Conservation (phyloP, 2,797 vertebrate genomes). For the Chelon labrosus region DNA sequence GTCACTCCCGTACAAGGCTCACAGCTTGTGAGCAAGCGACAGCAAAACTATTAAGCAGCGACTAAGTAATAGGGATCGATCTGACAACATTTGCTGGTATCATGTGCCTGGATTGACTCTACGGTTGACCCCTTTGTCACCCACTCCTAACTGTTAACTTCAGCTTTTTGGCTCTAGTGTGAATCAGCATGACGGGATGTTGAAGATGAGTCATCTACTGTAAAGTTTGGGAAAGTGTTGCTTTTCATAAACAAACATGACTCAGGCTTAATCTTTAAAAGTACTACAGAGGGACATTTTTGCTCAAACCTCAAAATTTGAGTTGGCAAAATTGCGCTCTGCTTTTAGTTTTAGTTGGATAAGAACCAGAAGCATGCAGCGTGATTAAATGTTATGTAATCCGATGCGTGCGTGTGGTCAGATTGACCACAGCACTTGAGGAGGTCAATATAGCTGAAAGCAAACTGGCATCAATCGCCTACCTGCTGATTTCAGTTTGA, state of each 20-base stretch:
- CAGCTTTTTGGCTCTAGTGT: slow-evolving; percentile 17
- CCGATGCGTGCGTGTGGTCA: neutral
- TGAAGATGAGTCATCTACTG: slow-evolving; percentile 9
- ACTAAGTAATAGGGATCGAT: slow-evolving; percentile 61
- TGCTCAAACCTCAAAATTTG: too few species aligned
- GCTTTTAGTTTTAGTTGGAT: neutral
- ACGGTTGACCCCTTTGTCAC: slow-evolving; percentile 21
- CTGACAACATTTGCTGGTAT: slow-evolving; percentile 46
- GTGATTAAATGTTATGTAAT: slow-evolving; percentile 15
- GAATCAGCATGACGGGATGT: neutral
- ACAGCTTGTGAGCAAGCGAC: slow-evolving; percentile 48
- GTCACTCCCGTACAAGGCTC: slow-evolving; percentile 33
- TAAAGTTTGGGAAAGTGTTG: neutral
- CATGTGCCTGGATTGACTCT: slow-evolving; percentile 19
- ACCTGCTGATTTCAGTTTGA: slow-evolving; percentile 62
- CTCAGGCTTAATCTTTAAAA: too few species aligned
- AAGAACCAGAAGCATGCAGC: neutral
- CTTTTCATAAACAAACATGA: neutral
- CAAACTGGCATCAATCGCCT: slow-evolving; percentile 46
- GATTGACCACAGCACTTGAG: slow-evolving; percentile 3
- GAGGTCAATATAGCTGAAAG: slow-evolving; percentile 26
- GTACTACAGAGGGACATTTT: too few species aligned
- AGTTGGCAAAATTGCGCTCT: too few species aligned
- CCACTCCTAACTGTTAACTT: slow-evolving; percentile 6
- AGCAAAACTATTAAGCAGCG: slow-evolving; percentile 58